Evolutionary conservation across 2,888 invertebrate species (phyloP), one percentile per base, ranked within the genome.

Genomic region (Rhodophaea formosa): DNA sequence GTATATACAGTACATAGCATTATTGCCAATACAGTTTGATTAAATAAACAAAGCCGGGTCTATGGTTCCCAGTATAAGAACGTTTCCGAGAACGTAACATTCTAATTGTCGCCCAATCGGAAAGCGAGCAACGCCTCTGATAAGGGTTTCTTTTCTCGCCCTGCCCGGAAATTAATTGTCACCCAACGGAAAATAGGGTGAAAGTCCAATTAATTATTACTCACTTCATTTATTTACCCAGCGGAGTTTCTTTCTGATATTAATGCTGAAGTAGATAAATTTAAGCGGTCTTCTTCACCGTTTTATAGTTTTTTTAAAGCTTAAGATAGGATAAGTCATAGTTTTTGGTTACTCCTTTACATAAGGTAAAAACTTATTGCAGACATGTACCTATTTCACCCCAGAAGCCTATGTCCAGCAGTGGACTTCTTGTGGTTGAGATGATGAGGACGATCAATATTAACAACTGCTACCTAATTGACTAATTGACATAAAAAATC

Each of bases 141-240:
- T 90, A 88, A 89, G 88, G 88, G 89, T 88, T 88, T 88, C 86
- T 88, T 90, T 88, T 84, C 84, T 84, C 81, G 72, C 80, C 79
- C 75, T 74, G 76, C 79, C 84, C 85, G 88, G 88, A 91, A 89
- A 91, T 91, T 89, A 90, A 91, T 89, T 88, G 90, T 91, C 89
- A 84, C 89, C 86, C 85, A 89, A 89, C 89, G 86, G 88, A 89
- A 89, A 91, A 91, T 89, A 86, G 90, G 90, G 89, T 82, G 85
- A 88, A 89, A 91, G 82, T 89, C 87, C 89, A 89, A 91, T 91
- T 91, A 89, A 90, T 90, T 91, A 90, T 88, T 88, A 87, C 86
- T 85, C 87, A 90, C 86, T 91, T 89, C 89, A 90, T 89, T 89
- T 89, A 89, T 90, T 88, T 89, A 89, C 89, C 87, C 85, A 86